A percentile compares a stretch with the other conserved stretches of the same genome.
Evolutionary conservation across 2,888 invertebrate genomes (phyloP).

Genomic region (Hydriomena furcata): DNA sequence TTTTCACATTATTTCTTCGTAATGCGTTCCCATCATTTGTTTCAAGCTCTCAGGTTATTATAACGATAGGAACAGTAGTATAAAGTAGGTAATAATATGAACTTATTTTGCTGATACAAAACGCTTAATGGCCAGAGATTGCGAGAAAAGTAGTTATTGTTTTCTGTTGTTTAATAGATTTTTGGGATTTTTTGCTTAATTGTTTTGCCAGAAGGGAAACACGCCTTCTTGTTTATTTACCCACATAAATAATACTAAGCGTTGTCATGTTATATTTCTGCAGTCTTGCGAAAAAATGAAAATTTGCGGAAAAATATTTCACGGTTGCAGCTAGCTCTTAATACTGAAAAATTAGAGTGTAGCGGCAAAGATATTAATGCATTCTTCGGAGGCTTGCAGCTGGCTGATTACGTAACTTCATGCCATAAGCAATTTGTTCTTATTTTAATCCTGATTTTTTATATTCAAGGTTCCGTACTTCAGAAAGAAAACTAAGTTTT

Average conservation of each 20-base stretch:
- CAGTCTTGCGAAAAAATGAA: slow-evolving; percentile 19
- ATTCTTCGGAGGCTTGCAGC: slow-evolving; percentile 38
- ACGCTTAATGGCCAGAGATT: too few species aligned
- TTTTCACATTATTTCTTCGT: slow-evolving; percentile 42
- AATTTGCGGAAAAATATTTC: slow-evolving; percentile 46
- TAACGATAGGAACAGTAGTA: not conserved
- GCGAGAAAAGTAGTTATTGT: too few species aligned
- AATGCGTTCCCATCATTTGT: slow-evolving; percentile 27
- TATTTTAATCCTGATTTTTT: slow-evolving; percentile 1
- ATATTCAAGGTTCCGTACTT: not conserved
- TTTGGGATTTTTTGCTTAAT: too few species aligned
- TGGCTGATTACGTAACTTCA: slow-evolving; percentile 35
- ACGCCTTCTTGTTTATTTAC: too few species aligned
- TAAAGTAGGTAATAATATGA: too few species aligned
- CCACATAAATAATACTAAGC: slow-evolving; percentile 24
- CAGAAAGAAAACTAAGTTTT: too few species aligned
- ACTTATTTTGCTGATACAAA: too few species aligned
- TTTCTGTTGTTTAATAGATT: too few species aligned
- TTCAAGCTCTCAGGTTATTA: slow-evolving; percentile 1
- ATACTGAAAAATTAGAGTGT: slow-evolving; percentile 56
- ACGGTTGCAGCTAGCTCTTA: slow-evolving; percentile 46
- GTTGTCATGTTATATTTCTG: slow-evolving; percentile 21
- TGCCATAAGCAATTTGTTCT: slow-evolving; percentile 17
- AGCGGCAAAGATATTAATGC: slow-evolving; percentile 49
- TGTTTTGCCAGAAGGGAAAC: too few species aligned